phyloP scores from a whole-genome alignment of 2,113 vertebrate genomes.

The Brachionichthys hirsutus region DNA sequence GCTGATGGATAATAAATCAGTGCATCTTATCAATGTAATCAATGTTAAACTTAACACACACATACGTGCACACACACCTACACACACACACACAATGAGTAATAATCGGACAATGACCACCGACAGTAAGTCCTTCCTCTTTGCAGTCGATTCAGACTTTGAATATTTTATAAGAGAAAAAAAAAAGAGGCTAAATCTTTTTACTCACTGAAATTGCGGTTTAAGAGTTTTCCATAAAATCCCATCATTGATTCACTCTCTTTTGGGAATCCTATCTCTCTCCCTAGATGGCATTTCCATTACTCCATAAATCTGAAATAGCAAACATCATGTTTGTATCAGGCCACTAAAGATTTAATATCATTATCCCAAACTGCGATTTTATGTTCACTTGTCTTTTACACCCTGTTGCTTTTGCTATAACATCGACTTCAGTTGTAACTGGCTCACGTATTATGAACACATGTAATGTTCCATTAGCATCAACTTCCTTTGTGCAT shows the following conservation, averaged over 20 bases:
- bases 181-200: constrained; percentile 3
- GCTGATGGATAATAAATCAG: too few species aligned
- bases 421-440: constrained; percentile 12
- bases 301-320: constrained; percentile 21
- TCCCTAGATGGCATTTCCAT: constrained; percentile 21
- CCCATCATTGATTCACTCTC: constrained; percentile 1
- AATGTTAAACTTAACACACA: too few species aligned
- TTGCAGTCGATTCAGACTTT: too few species aligned
- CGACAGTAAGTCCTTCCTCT: too few species aligned
- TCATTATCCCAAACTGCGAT: constrained; percentile 36
- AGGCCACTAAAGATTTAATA: constrained; percentile 28
- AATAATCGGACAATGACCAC: too few species aligned
- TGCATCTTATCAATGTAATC: too few species aligned
- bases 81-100: too few species aligned
- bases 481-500: not conserved
- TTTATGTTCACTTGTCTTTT: constrained; percentile 39
- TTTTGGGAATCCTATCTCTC: constrained; percentile 6
- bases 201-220: constrained; percentile 8
- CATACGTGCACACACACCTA: too few species aligned
- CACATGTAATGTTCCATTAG: constrained; percentile 21
- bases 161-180: too few species aligned
- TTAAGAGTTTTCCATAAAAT: constrained; percentile 19
- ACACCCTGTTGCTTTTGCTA: constrained; percentile 27
- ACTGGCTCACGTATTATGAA: not conserved
- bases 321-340: constrained; percentile 29